These are phyloP conservation scores for Papilio demoleus DNA, from an alignment of 2,888 invertebrate genomes.

Conservation along the genomic window DNA sequence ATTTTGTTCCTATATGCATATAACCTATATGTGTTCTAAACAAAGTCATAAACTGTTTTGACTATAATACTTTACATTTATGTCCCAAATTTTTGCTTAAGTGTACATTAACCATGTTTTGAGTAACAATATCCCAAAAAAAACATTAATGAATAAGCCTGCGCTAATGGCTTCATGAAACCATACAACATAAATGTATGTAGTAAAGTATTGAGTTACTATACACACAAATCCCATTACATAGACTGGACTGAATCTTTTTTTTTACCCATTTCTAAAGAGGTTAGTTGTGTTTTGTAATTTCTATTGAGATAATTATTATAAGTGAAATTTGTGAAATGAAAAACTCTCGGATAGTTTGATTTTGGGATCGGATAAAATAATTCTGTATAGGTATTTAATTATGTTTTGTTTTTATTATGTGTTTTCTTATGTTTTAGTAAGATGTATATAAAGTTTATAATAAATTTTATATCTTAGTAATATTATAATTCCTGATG, in stretches of 20 bases:
- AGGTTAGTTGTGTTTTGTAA: not conserved
- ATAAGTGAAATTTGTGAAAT: not conserved
- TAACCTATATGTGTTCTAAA: no score
- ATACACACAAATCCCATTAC: constrained; percentile 30
- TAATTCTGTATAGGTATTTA: no score
- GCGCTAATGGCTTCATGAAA: constrained; percentile 30
- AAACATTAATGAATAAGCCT: constrained; percentile 18
- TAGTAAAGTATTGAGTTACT: constrained; percentile 29
- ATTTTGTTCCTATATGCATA: no score
- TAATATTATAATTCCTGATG: no score
- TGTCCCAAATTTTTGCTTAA: not conserved
- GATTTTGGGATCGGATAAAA: not conserved
- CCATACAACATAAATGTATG: constrained; percentile 32
- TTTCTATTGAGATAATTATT: not conserved
- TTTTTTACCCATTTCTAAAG: not conserved
- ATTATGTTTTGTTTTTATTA: no score
- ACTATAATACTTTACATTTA: not conserved
- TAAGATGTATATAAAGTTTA: no score
- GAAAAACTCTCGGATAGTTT: not conserved
- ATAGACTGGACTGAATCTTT: not conserved
- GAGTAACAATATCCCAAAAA: constrained; percentile 3
- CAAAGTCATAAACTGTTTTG: no score
- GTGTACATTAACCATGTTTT: not conserved
- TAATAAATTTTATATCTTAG: no score
- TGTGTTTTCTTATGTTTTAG: no score